Percentiles rank a stretch among this genome's conserved stretches.
Evolutionary conservation across 2,113 vertebrate genomes (phyloP).

Genomic region (Collichthys lucidus): DNA sequence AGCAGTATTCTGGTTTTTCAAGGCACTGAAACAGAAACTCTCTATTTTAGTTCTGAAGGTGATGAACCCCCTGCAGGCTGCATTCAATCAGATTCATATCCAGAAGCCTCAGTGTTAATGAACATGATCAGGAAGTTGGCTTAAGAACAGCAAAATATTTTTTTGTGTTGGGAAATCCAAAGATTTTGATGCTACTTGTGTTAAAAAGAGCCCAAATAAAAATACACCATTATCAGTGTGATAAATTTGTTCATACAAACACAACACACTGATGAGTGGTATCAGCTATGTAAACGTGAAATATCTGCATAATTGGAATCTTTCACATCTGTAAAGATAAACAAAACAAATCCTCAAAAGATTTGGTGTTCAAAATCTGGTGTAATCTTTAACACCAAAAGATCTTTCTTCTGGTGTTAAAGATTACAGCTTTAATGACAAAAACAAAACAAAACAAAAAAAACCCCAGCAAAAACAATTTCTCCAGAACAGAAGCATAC

Average conservation of each 20-base stretch:
- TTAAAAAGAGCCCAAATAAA: slow-evolving; percentile 2
- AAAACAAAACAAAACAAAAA: too few species aligned
- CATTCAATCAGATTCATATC: slow-evolving; percentile 3
- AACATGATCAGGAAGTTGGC: slow-evolving; percentile 35
- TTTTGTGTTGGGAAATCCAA: slow-evolving; percentile 12
- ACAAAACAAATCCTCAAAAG: slow-evolving; percentile 29
- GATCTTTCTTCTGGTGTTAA: not conserved
- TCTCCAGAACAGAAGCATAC: not conserved
- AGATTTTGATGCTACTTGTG: slow-evolving; percentile 18
- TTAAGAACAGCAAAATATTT: slow-evolving; percentile 11
- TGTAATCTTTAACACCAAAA: too few species aligned
- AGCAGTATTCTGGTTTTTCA: not conserved
- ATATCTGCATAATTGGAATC: slow-evolving; percentile 28
- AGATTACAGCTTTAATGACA: slow-evolving; percentile 1
- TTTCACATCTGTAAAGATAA: not conserved
- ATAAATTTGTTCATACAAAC: not conserved
- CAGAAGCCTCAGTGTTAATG: slow-evolving; percentile 14
- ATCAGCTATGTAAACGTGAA: not conserved
- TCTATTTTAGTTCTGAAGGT: slow-evolving; percentile 20
- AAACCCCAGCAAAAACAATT: not conserved
- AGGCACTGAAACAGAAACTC: not conserved
- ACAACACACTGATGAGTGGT: not conserved
- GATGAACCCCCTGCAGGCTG: slow-evolving; percentile 5
- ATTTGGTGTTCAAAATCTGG: not conserved
- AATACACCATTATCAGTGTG: not conserved